Evolutionary conservation across 2,113 vertebrate species (phyloP).

Genomic region (Nibea coibor): DNA sequence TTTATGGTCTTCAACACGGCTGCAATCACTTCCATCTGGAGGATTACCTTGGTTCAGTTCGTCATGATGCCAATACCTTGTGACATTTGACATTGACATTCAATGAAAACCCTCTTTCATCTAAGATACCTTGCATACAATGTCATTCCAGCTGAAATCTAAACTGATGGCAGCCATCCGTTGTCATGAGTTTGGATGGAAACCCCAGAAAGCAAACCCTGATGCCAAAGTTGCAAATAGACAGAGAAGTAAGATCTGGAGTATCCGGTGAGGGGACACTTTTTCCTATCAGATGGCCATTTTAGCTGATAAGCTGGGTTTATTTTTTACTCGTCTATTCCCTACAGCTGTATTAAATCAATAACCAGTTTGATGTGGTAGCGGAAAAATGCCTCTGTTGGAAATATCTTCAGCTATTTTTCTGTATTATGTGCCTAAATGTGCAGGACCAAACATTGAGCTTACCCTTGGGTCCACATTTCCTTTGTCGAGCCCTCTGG

Average conservation of each 20-base stretch:
- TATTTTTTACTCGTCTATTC: background rate
- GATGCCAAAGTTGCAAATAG: background rate
- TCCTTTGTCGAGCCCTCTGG: background rate
- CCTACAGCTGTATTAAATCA: slow-evolving; percentile 34
- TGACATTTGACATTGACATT: background rate
- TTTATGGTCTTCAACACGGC: no score
- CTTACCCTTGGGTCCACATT: slow-evolving; percentile 7
- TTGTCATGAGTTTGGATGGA: background rate
- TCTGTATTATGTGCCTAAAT: background rate
- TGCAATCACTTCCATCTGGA: background rate
- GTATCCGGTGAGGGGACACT: background rate
- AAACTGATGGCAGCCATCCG: background rate
- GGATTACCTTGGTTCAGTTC: background rate
- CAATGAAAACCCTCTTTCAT: background rate
- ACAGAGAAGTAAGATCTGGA: background rate
- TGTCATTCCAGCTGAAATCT: background rate
- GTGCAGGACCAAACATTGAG: background rate
- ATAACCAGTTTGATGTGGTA: slow-evolving; percentile 5
- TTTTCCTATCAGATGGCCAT: background rate
- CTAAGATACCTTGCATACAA: no score
- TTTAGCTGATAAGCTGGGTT: slow-evolving; percentile 12
- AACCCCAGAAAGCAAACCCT: background rate
- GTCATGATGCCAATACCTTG: background rate
- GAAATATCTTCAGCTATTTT: slow-evolving; percentile 17
- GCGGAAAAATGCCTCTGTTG: background rate